These are phyloP conservation scores for Sphaerophoria taeniata DNA, from an alignment of 2,888 invertebrate species.

Conservation along the genomic window DNA sequence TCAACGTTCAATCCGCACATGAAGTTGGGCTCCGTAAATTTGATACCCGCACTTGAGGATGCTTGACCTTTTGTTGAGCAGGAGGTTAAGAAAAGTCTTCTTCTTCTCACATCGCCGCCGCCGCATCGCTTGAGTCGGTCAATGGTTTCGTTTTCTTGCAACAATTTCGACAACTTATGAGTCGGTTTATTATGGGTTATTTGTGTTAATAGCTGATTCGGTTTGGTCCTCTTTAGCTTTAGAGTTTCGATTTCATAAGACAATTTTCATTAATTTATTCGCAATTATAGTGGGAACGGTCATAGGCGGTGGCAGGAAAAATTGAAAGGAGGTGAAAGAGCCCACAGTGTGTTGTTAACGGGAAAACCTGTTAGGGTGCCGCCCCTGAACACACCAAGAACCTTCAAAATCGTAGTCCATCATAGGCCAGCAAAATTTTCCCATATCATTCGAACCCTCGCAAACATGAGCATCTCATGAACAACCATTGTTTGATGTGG, in stretches of 20 bases:
- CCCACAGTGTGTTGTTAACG: no score
- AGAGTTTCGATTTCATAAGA: constrained; percentile 39
- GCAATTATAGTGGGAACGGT: constrained; percentile 20
- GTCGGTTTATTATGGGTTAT: constrained; percentile 60
- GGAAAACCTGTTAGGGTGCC: no score
- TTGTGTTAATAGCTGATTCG: constrained; percentile 48
- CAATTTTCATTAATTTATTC: no score
- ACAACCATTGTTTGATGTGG: constrained; percentile 30
- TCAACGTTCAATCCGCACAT: no score
- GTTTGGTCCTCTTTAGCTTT: not conserved
- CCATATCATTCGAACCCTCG: not conserved
- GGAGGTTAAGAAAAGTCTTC: constrained; percentile 13
- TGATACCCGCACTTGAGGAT: constrained; percentile 31
- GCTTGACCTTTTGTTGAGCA: constrained; percentile 49
- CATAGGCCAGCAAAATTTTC: no score
- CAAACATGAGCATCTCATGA: not conserved
- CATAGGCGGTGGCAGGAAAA: not conserved
- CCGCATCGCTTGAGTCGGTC: no score
- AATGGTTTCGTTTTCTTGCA: constrained; percentile 8
- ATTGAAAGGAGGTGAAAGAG: no score
- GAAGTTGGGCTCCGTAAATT: constrained; percentile 10
- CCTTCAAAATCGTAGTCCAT: no score
- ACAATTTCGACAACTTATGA: constrained; percentile 41
- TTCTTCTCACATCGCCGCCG: no score
- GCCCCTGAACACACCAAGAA: no score